These are phyloP conservation scores for Aethes cnicana DNA, from an alignment of 2,888 invertebrate genomes.

Conservation along the genomic window DNA sequence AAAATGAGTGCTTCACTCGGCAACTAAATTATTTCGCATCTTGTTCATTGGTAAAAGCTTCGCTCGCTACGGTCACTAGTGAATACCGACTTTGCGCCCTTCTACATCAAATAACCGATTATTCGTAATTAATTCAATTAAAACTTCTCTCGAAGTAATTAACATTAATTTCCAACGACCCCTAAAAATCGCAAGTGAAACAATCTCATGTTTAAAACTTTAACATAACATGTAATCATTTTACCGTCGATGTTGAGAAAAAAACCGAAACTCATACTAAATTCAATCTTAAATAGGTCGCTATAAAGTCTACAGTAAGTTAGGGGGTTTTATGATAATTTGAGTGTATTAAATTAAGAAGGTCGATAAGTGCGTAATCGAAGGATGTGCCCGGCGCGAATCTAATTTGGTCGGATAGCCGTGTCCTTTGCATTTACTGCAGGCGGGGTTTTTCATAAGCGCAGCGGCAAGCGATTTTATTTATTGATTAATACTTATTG, in stretches of 20 bases:
- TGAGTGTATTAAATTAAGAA: constrained; percentile 44
- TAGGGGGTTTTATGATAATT: constrained; percentile 37
- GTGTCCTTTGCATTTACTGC: constrained; percentile 6
- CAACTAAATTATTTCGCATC: too few relatives aligned
- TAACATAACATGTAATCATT: not conserved
- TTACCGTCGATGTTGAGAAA: too few relatives aligned
- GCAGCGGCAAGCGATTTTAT: not conserved
- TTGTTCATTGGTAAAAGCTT: too few relatives aligned
- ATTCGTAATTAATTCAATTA: too few relatives aligned
- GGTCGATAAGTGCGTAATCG: constrained; percentile 38
- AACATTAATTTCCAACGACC: too few relatives aligned
- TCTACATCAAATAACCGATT: too few relatives aligned
- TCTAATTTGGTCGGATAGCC: constrained; percentile 38
- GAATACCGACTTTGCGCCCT: too few relatives aligned
- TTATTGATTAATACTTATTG: not conserved
- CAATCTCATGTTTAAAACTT: constrained; percentile 6
- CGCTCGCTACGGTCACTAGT: too few relatives aligned
- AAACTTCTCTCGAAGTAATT: too few relatives aligned
- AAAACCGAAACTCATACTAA: too few relatives aligned
- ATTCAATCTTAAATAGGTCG: too few relatives aligned
- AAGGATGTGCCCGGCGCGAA: constrained; percentile 32
- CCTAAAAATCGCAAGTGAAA: constrained; percentile 4
- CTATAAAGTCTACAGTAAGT: not conserved
- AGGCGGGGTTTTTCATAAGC: not conserved
- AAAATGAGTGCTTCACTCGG: too few relatives aligned